These are phyloP conservation scores for Drosophila siamana DNA, from an alignment of 2,888 invertebrate species.

Conservation along the genomic window DNA sequence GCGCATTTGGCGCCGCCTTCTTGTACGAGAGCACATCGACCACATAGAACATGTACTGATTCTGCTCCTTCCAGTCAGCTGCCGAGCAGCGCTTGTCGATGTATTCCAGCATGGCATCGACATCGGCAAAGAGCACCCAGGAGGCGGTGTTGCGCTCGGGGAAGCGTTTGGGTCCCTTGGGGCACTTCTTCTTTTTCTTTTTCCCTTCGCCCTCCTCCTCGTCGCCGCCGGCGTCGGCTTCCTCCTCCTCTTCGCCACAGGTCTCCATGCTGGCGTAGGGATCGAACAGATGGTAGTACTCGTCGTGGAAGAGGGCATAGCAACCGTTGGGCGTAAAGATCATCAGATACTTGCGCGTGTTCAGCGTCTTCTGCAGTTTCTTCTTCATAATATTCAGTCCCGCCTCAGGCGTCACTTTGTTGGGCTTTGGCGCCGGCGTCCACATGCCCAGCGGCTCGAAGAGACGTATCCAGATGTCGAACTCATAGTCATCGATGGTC, in stretches of 20 bases:
- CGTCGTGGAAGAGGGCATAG: slow-evolving; percentile 87
- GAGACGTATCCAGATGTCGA: slow-evolving; percentile 87
- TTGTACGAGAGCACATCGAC: slow-evolving; percentile 81
- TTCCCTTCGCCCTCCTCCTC: slow-evolving; percentile 45
- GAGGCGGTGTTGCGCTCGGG: slow-evolving; percentile 84
- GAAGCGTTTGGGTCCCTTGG: slow-evolving; percentile 68
- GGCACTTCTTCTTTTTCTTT: slow-evolving; percentile 53
- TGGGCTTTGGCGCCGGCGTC: slow-evolving; percentile 27
- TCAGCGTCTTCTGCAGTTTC: slow-evolving; percentile 75
- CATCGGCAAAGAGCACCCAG: slow-evolving; percentile 82
- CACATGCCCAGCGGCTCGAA: slow-evolving; percentile 85
- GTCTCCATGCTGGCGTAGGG: slow-evolving; percentile 86
- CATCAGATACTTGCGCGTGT: slow-evolving; percentile 86
- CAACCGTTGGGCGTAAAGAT: slow-evolving; percentile 87
- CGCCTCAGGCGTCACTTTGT: slow-evolving; percentile 10
- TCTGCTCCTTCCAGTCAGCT: slow-evolving; percentile 74
- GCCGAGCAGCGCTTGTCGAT: slow-evolving; percentile 69
- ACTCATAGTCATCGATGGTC: slow-evolving; percentile 88
- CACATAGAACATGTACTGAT: slow-evolving; percentile 75
- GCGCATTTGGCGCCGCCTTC: slow-evolving; percentile 77
- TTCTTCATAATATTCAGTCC: slow-evolving; percentile 54
- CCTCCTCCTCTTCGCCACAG: slow-evolving; percentile 59
- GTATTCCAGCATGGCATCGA: slow-evolving; percentile 76
- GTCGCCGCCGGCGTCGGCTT: slow-evolving; percentile 31
- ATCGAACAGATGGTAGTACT: slow-evolving; percentile 88